Conservation (phyloP, 2,797 vertebrate genomes). For the Austrolebias charrua region DNA sequence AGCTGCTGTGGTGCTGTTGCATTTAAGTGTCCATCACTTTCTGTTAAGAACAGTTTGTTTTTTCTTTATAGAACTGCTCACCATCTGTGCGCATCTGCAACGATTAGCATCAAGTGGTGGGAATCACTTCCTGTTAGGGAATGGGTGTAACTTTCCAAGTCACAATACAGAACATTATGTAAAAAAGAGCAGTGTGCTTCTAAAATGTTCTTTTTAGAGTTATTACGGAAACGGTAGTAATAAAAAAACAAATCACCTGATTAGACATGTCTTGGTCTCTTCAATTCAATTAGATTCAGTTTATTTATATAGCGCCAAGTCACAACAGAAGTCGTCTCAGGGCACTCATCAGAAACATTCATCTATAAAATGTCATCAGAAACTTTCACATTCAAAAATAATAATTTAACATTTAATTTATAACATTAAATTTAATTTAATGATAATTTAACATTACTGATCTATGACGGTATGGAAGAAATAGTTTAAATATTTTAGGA, state of each 20-base stretch:
- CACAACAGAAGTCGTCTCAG: too few species aligned
- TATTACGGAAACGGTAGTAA: neutral
- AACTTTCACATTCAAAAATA: too few species aligned
- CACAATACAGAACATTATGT: slow-evolving; percentile 1
- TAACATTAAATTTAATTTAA: too few species aligned
- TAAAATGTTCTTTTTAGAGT: neutral
- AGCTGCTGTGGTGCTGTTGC: slow-evolving; percentile 61
- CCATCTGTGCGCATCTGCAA: slow-evolving; percentile 27
- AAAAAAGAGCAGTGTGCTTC: neutral
- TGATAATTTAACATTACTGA: too few species aligned
- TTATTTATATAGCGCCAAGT: too few species aligned
- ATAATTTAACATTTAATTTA: too few species aligned
- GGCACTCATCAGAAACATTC: too few species aligned
- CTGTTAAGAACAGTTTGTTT: slow-evolving; percentile 36
- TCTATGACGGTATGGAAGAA: neutral
- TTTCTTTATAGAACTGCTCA: slow-evolving; percentile 8
- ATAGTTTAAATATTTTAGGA: neutral
- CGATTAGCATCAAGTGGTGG: slow-evolving; percentile 25
- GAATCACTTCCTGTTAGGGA: slow-evolving; percentile 19
- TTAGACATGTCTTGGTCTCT: neutral
- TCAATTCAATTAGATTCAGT: too few species aligned
- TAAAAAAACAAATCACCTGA: neutral
- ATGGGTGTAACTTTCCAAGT: slow-evolving; percentile 14
- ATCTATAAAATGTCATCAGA: too few species aligned
- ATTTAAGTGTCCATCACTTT: slow-evolving; percentile 62